A percentile compares a stretch with the other conserved stretches of the same genome.
Conservation (phyloP, 2,888 invertebrate genomes). For the Synanthedon formicaeformis region DNA sequence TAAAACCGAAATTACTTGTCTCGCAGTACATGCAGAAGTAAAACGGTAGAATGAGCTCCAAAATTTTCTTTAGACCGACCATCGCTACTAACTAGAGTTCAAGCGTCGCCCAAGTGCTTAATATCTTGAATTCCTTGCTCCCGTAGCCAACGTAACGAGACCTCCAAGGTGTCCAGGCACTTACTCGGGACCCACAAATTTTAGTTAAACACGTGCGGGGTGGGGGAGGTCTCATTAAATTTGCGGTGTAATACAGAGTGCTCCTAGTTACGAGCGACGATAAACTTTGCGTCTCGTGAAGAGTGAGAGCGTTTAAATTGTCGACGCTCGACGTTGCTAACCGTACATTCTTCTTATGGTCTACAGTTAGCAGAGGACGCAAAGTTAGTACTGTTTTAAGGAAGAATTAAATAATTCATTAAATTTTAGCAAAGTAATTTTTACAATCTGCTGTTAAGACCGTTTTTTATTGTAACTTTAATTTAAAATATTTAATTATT, state of each 20-base stretch:
- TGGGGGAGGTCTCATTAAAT: constrained; percentile 20
- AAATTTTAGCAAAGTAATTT: no score
- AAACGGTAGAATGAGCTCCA: constrained; percentile 10
- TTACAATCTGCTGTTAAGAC: no score
- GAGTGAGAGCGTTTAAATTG: constrained; percentile 64
- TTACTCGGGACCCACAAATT: constrained; percentile 9
- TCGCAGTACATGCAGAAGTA: not conserved
- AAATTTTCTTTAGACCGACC: constrained; percentile 47
- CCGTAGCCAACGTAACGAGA: constrained; percentile 28
- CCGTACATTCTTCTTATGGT: constrained; percentile 53
- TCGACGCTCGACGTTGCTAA: constrained; percentile 53
- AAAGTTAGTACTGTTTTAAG: not conserved
- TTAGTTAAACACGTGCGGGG: constrained; percentile 13
- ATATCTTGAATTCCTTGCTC: constrained; percentile 56
- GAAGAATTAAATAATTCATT: no score
- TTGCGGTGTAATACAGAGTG: constrained; percentile 37
- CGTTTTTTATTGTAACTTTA: no score
- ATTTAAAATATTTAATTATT: no score
- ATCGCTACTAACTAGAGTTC: constrained; percentile 53
- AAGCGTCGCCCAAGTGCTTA: constrained; percentile 49
- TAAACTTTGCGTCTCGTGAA: constrained; percentile 61
- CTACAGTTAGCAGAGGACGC: constrained; percentile 27
- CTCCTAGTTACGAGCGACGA: constrained; percentile 58
- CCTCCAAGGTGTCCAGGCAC: constrained; percentile 10
- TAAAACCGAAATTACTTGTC: not conserved